These are phyloP conservation scores for Nomada goodeniana DNA, from an alignment of 2,888 invertebrate genomes.

Conservation along the genomic window DNA sequence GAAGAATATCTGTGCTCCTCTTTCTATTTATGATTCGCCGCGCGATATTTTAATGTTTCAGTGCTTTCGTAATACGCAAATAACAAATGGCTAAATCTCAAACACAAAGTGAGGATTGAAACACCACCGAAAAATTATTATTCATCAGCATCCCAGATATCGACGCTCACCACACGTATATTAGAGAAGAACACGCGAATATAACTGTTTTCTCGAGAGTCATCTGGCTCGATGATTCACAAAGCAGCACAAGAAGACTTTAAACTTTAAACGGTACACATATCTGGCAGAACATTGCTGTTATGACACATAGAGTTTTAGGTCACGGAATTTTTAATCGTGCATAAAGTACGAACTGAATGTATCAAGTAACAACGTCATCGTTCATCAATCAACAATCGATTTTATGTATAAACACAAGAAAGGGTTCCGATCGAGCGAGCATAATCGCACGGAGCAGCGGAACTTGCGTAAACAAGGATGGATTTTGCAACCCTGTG, in stretches of 20 bases:
- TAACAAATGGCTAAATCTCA: no score
- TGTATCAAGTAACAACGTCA: background rate
- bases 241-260: background rate
- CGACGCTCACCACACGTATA: no score
- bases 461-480: constrained; percentile 59
- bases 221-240: constrained; percentile 4
- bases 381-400: background rate
- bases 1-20: no score
- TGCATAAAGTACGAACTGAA: no score
- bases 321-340: no score
- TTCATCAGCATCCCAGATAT: no score
- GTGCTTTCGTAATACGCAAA: no score
- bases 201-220: constrained; percentile 9
- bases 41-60: no score
- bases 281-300: background rate
- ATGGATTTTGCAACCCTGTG: constrained; percentile 44
- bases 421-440: constrained; percentile 49
- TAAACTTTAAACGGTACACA: background rate
- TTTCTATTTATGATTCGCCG: no score
- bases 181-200: background rate
- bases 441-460: constrained; percentile 43
- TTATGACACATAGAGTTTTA: no score
- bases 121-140: no score
- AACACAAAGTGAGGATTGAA: no score
- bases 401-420: constrained; percentile 43